These are phyloP conservation scores for fruit fly (Drosophila melanogaster) DNA, from an alignment of 1,140 invertebrate species.

Conservation along the genomic window DNA sequence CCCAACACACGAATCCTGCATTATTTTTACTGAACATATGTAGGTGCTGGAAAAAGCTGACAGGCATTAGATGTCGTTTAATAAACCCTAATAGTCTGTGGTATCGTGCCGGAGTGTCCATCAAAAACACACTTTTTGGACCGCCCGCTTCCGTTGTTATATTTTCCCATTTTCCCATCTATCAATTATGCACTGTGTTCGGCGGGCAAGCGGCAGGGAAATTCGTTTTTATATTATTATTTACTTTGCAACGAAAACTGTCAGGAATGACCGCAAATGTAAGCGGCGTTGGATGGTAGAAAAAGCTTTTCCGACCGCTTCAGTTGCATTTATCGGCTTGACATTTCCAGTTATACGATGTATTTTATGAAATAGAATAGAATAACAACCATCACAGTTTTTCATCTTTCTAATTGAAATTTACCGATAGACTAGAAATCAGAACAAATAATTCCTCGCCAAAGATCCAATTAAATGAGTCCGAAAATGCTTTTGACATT, in stretches of 20 bases:
- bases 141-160: constrained; percentile 16
- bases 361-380: constrained; percentile 11
- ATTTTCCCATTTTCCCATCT: constrained; percentile 31
- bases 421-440: background rate
- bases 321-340: constrained; percentile 64
- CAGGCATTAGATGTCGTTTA: constrained; percentile 74
- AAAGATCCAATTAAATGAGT: constrained; percentile 5
- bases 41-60: constrained; percentile 29
- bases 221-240: constrained; percentile 54
- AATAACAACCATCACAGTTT: constrained; percentile 1
- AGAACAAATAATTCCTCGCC: constrained; percentile 12
- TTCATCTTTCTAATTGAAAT: constrained; percentile 8
- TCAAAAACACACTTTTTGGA: constrained; percentile 44
- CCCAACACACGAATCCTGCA: constrained; percentile 9
- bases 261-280: constrained; percentile 56
- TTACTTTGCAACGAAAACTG: constrained; percentile 47
- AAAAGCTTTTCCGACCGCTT: constrained; percentile 35
- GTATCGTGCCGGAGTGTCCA: constrained; percentile 44
- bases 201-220: constrained; percentile 4
- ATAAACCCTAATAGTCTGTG: constrained; percentile 76
- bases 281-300: constrained; percentile 36
- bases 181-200: constrained; percentile 62
- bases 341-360: constrained; percentile 36
- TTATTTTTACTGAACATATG: background rate
- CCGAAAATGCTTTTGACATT: constrained; percentile 15